Percentiles rank a stretch among this genome's conserved stretches.
Conservation (phyloP, 2,888 invertebrate species). For the Hofmannophila pseudospretella region DNA sequence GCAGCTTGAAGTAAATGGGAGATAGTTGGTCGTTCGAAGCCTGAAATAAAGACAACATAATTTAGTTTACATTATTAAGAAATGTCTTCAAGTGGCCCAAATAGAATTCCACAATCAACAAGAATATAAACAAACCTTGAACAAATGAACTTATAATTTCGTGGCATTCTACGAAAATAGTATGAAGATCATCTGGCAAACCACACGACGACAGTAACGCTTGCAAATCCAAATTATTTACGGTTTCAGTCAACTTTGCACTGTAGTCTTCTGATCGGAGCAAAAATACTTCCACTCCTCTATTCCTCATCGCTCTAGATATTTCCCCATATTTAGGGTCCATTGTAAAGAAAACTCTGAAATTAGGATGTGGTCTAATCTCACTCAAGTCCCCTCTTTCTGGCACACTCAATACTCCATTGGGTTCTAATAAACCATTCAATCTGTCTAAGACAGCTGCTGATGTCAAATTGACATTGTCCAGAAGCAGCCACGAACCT, state of each 20-base stretch:
- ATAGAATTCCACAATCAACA: not conserved
- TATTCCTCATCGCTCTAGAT: constrained; percentile 98
- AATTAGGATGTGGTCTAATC: constrained; percentile 91
- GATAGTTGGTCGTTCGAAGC: constrained; percentile 78
- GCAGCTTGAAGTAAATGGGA: constrained; percentile 82
- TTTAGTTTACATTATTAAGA: too few species aligned
- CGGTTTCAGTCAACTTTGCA: constrained; percentile 43
- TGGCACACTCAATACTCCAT: constrained; percentile 91
- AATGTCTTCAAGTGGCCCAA: not conserved
- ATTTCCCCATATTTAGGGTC: constrained; percentile 97
- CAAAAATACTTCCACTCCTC: constrained; percentile 92
- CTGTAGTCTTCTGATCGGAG: constrained; percentile 50
- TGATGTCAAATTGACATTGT: constrained; percentile 97
- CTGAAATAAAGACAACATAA: constrained; percentile 56
- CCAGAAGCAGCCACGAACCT: constrained; percentile 91
- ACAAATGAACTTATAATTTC: constrained; percentile 61
- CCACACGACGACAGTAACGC: constrained; percentile 61
- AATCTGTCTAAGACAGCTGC: constrained; percentile 97
- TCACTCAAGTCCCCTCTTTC: constrained; percentile 92
- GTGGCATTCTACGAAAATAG: constrained; percentile 52
- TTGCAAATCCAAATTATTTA: constrained; percentile 60
- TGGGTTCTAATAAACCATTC: constrained; percentile 96
- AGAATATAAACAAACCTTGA: constrained; percentile 41
- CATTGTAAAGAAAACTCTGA: constrained; percentile 96
- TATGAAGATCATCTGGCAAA: constrained; percentile 50